Percentiles rank a stretch among this genome's conserved stretches.
Conservation (phyloP, 35 echinoderm and acorn worm species). For the Patiria miniata region DNA sequence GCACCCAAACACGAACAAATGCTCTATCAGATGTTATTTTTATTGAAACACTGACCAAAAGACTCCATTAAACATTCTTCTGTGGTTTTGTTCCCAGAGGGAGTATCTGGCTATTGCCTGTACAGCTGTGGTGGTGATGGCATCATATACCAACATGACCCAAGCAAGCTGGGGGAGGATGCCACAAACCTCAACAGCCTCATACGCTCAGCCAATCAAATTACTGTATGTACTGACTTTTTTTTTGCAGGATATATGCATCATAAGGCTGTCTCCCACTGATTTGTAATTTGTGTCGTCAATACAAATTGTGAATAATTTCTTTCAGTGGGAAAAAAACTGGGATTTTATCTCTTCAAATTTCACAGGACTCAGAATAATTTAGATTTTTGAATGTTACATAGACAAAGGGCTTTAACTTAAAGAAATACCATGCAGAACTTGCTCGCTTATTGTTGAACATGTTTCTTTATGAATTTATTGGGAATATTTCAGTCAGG, state of each 20-base stretch:
- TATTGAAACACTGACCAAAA: not conserved
- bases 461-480: too few relatives aligned
- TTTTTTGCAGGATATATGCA: too few relatives aligned
- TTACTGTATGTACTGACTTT: conserved; percentile 43
- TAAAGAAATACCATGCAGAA: too few relatives aligned
- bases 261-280: too few relatives aligned
- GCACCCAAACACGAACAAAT: not conserved
- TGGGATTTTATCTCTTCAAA: not conserved
- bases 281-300: too few relatives aligned
- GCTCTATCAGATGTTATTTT: not conserved
- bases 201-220: conserved; percentile 66
- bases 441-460: too few relatives aligned
- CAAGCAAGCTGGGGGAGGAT: conserved; percentile 60
- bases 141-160: conserved; percentile 91
- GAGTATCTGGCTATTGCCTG: conserved; percentile 25
- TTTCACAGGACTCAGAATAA: not conserved
- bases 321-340: not conserved
- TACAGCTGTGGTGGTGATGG: conserved; percentile 99
- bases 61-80: not conserved
- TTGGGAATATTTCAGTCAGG: too few relatives aligned
- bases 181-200: conserved; percentile 59
- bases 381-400: not conserved
- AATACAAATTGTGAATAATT: too few relatives aligned
- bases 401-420: too few relatives aligned
- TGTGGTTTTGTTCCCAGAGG: not conserved